Percentiles rank a stretch among this genome's conserved stretches.
These are phyloP conservation scores for Drosophila saltans DNA, from an alignment of 1,140 invertebrate species.

Conservation along the genomic window DNA sequence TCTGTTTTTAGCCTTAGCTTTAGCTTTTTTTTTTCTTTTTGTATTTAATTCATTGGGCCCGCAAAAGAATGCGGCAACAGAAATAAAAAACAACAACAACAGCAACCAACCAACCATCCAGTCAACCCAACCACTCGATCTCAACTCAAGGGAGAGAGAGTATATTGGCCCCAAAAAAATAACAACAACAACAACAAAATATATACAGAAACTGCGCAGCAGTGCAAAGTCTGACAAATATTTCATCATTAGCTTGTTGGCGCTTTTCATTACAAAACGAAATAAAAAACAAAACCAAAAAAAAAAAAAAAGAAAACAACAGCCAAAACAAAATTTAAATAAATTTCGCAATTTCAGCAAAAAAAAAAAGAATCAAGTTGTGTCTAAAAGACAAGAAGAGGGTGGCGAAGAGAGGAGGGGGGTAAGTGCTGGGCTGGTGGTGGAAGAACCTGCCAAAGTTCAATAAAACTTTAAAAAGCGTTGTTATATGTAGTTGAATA, in stretches of 20 bases:
- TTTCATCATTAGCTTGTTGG: slow-evolving; percentile 75
- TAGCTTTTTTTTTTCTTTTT: not conserved
- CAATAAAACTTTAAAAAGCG: slow-evolving; percentile 69
- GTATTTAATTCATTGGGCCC: slow-evolving; percentile 19
- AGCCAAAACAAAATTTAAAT: slow-evolving; percentile 70
- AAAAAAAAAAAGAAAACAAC: slow-evolving; percentile 23
- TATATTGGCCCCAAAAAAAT: slow-evolving; percentile 60
- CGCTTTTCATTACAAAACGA: slow-evolving; percentile 71
- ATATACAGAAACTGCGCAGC: slow-evolving; percentile 65
- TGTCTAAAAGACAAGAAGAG: not conserved
- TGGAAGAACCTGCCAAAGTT: slow-evolving; percentile 64
- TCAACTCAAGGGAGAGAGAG: slow-evolving; percentile 39
- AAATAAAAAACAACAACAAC: not conserved
- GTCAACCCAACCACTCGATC: slow-evolving; percentile 24
- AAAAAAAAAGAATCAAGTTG: slow-evolving; percentile 22
- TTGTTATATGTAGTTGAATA: slow-evolving; percentile 30
- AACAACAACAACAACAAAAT: slow-evolving; percentile 12
- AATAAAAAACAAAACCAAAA: slow-evolving; percentile 19
- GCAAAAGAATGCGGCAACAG: slow-evolving; percentile 46
- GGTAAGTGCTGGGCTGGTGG: no score
- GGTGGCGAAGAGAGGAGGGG: not conserved
- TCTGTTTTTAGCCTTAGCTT: not conserved
- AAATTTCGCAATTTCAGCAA: slow-evolving; percentile 73
- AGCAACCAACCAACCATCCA: slow-evolving; percentile 1
- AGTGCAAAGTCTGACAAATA: slow-evolving; percentile 66